Conservation (phyloP, 37 sponge, comb jelly and placozoan genomes). For the Hormiphora californensis region DNA sequence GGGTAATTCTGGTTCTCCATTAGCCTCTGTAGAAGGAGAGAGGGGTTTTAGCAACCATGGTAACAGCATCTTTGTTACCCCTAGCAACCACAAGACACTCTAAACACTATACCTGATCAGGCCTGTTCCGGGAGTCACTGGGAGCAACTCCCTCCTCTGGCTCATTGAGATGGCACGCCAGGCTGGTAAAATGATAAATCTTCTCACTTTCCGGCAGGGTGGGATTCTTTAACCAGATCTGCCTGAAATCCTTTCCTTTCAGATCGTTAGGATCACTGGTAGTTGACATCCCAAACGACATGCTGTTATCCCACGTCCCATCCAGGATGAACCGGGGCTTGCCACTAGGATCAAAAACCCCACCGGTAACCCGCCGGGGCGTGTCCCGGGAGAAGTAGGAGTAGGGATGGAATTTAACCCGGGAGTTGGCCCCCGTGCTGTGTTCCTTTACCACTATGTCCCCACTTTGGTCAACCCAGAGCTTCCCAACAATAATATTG, state of each 20-base stretch:
- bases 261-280: constrained; percentile 59
- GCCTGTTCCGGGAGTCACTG: constrained; percentile 81
- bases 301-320: constrained; percentile 86
- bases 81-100: too few species aligned
- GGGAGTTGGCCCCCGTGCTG: constrained; percentile 73
- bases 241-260: not conserved
- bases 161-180: constrained; percentile 78
- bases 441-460: constrained; percentile 85
- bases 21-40: too few species aligned
- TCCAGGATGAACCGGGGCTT: constrained; percentile 62
- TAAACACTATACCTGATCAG: too few species aligned
- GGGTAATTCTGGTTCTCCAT: constrained; percentile 52
- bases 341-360: constrained; percentile 62
- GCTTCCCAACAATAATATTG: constrained; percentile 95
- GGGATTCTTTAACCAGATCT: not conserved
- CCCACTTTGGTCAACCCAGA: constrained; percentile 95
- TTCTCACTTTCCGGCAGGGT: constrained; percentile 57
- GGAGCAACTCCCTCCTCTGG: constrained; percentile 82
- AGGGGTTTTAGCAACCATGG: too few species aligned
- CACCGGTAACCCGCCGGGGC: constrained; percentile 71
- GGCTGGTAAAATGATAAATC: constrained; percentile 73
- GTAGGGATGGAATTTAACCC: constrained; percentile 80
- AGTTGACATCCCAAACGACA: constrained; percentile 63
- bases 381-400: constrained; percentile 64
- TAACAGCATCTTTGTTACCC: too few species aligned